Evolutionary conservation across 2,113 vertebrate genomes (phyloP).

Genomic region (Saguinus imperator): DNA sequence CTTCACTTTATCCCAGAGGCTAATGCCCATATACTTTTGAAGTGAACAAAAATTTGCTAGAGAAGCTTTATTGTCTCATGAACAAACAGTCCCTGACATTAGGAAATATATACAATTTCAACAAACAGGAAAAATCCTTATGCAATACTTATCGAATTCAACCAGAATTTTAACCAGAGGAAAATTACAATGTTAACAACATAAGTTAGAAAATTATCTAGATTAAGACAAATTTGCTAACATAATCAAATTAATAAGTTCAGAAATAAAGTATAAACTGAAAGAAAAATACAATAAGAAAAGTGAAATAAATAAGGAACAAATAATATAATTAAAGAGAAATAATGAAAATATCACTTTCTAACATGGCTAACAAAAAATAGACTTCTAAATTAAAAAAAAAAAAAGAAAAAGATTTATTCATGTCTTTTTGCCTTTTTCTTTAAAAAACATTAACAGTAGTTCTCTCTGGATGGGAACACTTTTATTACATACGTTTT

Average conservation of each 20-base stretch:
- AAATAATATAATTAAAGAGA: neutral
- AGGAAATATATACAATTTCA: neutral
- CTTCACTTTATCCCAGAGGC: neutral
- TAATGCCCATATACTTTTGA: neutral
- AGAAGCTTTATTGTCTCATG: neutral
- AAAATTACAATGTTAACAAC: neutral
- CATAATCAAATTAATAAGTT: neutral
- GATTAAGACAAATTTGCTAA: neutral
- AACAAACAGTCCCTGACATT: neutral
- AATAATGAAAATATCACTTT: neutral
- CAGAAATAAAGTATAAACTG: neutral
- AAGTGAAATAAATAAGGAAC: neutral
- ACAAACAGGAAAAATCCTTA: neutral
- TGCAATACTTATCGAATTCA: neutral
- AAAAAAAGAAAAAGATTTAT: neutral
- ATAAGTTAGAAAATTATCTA: neutral
- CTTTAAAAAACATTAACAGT: conserved; percentile 8
- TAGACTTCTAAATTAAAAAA: no score
- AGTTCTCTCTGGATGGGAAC: neutral
- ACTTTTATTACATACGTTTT: neutral
- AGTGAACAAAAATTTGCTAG: neutral
- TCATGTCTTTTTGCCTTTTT: neutral
- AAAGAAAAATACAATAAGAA: neutral
- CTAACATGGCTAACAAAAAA: neutral
- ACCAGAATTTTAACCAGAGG: neutral